These are phyloP conservation scores for Gasteruption jaculator DNA, from an alignment of 2,888 invertebrate species.

Conservation along the genomic window DNA sequence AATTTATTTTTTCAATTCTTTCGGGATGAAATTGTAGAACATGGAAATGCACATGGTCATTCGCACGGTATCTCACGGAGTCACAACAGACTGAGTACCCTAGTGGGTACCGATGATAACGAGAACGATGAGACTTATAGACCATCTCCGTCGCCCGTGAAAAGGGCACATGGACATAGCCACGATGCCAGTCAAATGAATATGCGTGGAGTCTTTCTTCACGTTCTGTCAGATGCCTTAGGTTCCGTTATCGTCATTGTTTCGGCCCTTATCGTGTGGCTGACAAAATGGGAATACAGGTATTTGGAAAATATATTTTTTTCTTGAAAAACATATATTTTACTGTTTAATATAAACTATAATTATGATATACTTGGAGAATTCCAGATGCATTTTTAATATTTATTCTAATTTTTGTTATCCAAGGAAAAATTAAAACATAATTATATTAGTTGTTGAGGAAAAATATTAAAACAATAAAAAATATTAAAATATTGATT, in stretches of 20 bases:
- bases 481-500: too few species aligned
- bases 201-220: slow-evolving; percentile 99
- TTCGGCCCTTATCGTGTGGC: slow-evolving; percentile 76
- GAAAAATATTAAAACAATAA: too few species aligned
- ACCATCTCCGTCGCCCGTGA: slow-evolving; percentile 40
- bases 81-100: slow-evolving; percentile 58
- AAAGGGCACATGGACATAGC: slow-evolving; percentile 53
- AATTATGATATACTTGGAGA: too few species aligned
- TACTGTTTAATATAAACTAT: slow-evolving; percentile 1
- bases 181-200: slow-evolving; percentile 84
- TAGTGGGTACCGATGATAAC: slow-evolving; percentile 67
- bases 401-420: slow-evolving; percentile 2
- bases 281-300: slow-evolving; percentile 75
- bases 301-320: slow-evolving; percentile 17
- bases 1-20: too few species aligned
- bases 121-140: slow-evolving; percentile 65
- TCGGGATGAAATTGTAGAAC: slow-evolving; percentile 68
- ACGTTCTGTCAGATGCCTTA: slow-evolving; percentile 94
- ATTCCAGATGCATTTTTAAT: too few species aligned
- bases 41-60: slow-evolving; percentile 64
- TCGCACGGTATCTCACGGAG: slow-evolving; percentile 61
- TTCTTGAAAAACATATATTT: neutral
- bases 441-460: neutral
- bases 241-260: slow-evolving; percentile 90
- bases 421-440: too few species aligned